Evolutionary conservation across 1,140 invertebrate species (phyloP), one percentile per base, ranked within the genome.

Genomic region (Halyomorpha halys): DNA sequence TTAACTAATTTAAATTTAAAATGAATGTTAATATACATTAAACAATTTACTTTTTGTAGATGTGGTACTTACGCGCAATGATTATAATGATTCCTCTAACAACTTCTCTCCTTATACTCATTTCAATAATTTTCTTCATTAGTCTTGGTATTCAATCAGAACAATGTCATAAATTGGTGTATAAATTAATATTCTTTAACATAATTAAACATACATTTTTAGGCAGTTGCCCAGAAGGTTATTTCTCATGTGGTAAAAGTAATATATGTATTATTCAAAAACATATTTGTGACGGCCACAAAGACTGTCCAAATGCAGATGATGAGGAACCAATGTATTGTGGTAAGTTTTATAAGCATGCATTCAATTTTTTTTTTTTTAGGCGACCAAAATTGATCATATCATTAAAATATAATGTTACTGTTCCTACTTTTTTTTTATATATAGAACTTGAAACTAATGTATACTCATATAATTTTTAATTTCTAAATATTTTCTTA

Each of bases 181-280:
- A n/a, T 19, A 44, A 39, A 44, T 3, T 44, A 8, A 30, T 30
- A 60, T 39, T 6, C 3, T 44, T 59, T n/a, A 3, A 8, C 21
- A 59, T 27, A 2, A 59, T 59, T 23, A 49, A 19, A 18, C 47
- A 6, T 39, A 18, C 19, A 8, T 23, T 59, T 59, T 18, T 66
- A 72, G 73, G 75, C 27, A 59, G 69, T 13, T 89, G 86, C 74
- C 78, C 80, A 3, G 73, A 78, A 47, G 83, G 84, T 65, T 81
- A 84, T 56, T 88, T 87, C 73, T 77, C 80, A 51, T 91, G 89
- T 73, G 73, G 76, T 13, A 79, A 81, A 60, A 86, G 82, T 63
- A 76, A 77, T n/a, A 79, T 81, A 59, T 91, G 89, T 72, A 79
- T 89, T 8, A 78, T 81, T 8, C 79, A 81, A 67, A 80, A 79